phyloP scores from a whole-genome alignment of 1,140 invertebrate species.

The Rhopalosiphum maidis region DNA sequence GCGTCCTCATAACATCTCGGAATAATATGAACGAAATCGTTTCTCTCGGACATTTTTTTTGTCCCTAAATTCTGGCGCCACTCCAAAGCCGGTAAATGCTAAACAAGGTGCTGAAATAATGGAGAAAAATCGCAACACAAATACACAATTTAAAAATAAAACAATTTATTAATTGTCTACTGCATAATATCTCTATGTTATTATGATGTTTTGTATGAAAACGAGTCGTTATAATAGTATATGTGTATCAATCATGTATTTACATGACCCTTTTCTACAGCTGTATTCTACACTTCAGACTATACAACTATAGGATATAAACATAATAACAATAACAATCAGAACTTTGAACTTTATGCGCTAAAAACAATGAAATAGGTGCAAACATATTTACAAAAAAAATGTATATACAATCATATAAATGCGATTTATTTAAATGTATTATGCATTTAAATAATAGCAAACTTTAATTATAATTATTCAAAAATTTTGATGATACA shows the following conservation, averaged over 20 bases:
- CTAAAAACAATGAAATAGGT: background rate
- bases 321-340: background rate
- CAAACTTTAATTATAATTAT: too few relatives aligned
- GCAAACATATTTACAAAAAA: too few relatives aligned
- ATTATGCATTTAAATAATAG: too few relatives aligned
- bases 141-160: slow-evolving; percentile 10
- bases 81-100: background rate
- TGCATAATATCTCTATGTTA: background rate
- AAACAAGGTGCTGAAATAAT: slow-evolving; percentile 38
- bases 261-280: background rate
- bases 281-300: background rate
- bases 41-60: background rate
- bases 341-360: background rate
- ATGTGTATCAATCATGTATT: background rate
- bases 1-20: background rate
- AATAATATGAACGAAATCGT: slow-evolving; percentile 10
- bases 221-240: background rate
- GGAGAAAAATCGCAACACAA: background rate
- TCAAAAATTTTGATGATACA: too few relatives aligned
- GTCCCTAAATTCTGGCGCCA: background rate
- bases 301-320: background rate
- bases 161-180: background rate
- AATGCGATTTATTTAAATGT: background rate
- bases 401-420: background rate
- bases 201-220: background rate